Evolutionary conservation across 2,113 vertebrate species (phyloP), one percentile per base, ranked within the genome.

Genomic region (Paraplagusia blochii): DNA sequence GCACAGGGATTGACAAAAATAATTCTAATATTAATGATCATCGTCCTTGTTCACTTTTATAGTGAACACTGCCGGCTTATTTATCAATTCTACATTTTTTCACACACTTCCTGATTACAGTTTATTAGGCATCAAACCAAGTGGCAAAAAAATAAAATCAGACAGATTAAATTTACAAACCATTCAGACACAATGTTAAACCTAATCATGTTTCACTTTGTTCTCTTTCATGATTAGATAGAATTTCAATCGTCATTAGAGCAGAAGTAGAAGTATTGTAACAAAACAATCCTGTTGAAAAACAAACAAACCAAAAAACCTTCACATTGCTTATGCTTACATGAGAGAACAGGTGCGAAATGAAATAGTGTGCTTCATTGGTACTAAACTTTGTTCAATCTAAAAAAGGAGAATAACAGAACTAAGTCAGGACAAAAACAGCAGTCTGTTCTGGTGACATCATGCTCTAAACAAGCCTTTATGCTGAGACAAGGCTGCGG

Each of bases 101-200:
- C 22, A 66, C 51, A 58, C 33, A 44, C 18, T 50, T 61, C 17
- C 43, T 18, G 48, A 47, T 65, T 69, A 74, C 54, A 68, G 48
- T 58, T 82, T n/a, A 54, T 42, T 16, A 52, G 39, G 49, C 38
- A 72, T 59, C 12, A 54, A 60, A 58, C 8, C 38, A 47, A 51
- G 59, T 1, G 10, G 56, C 34, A 33, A 60, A 35, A 11, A 11
- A 22, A 55, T n/a, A 45, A 48, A 15, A 22, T 69, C 48, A 69
- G 44, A n/a, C 54, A 79, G 68, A 51, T 13, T 48, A 50, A 67
- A 53, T 10, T 38, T 29, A 58, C 12, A 54, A 76, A 64, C 42
- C 42, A 58, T 52, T 29, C 5, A 56, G 38, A 11, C 36, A 8
- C 36, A 8, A 53, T 18, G 11, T 35, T 38, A 45, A 40, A 62